Conservation (phyloP, 2,113 vertebrate genomes). For the Bagarius yarrelli region DNA sequence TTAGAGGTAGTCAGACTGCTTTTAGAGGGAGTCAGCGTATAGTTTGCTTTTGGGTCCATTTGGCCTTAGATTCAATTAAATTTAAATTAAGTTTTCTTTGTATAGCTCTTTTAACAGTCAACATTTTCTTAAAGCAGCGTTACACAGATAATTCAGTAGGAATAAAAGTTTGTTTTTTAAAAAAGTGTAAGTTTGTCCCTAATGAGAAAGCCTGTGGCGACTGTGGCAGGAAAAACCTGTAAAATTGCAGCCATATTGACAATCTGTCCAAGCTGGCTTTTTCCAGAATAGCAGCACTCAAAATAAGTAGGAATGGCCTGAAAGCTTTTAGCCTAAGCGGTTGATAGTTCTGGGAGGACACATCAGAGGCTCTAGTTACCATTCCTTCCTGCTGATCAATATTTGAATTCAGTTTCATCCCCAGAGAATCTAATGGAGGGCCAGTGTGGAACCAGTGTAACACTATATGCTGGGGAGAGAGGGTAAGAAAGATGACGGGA, state of each 20-base stretch:
- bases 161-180: too few relatives aligned
- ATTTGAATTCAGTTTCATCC: constrained; percentile 92
- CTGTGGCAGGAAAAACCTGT: not conserved
- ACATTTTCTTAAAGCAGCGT: too few relatives aligned
- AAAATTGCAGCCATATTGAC: constrained; percentile 8
- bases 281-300: constrained; percentile 20
- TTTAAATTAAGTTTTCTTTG: too few relatives aligned
- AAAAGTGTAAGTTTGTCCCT: too few relatives aligned
- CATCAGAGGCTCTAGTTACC: constrained; percentile 85
- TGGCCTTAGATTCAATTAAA: too few relatives aligned
- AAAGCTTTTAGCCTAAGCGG: constrained; percentile 46
- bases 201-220: too few relatives aligned
- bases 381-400: constrained; percentile 90
- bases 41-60: too few relatives aligned
- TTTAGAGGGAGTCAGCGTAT: too few relatives aligned
- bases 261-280: constrained; percentile 35
- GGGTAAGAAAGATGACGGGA: constrained; percentile 43
- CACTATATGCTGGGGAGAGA: constrained; percentile 83
- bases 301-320: not conserved
- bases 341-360: constrained; percentile 69
- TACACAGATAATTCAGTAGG: too few relatives aligned
- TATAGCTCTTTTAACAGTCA: too few relatives aligned
- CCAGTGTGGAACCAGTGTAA: constrained; percentile 89
- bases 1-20: too few relatives aligned
- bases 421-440: constrained; percentile 92